A percentile compares a stretch with the other conserved stretches of the same genome.
Conservation (phyloP, 2,113 vertebrate species). For the Oncorhynchus nerka region DNA sequence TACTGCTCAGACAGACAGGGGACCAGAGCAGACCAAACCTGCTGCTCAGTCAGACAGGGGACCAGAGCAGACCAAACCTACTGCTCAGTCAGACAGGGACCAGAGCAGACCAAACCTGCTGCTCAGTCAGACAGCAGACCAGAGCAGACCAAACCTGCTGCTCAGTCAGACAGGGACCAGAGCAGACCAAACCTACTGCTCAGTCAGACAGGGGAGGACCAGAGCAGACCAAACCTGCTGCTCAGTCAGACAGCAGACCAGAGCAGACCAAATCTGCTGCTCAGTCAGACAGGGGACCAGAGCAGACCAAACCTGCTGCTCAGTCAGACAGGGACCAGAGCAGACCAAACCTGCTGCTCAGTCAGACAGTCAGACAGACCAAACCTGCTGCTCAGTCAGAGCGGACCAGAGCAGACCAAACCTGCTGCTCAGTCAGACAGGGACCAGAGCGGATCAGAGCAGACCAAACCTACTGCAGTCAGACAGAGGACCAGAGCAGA, state of each 20-base stretch:
- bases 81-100: slow-evolving; percentile 48
- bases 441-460: slow-evolving; percentile 15
- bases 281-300: no score
- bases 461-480: slow-evolving; percentile 48
- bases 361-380: no score
- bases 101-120: slow-evolving; percentile 43
- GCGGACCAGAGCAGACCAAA: no score
- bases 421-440: slow-evolving; percentile 4
- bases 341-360: no score
- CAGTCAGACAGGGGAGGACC: slow-evolving; percentile 42
- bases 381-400: no score
- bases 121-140: slow-evolving; percentile 46
- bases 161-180: slow-evolving; percentile 41
- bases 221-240: no score
- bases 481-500: slow-evolving; percentile 34
- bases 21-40: no score
- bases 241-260: no score
- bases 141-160: slow-evolving; percentile 46
- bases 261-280: no score
- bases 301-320: no score
- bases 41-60: slow-evolving; percentile 13
- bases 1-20: no score
- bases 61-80: slow-evolving; percentile 41
- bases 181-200: slow-evolving; percentile 51
- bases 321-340: no score